Evolutionary conservation across 1,140 invertebrate species (phyloP), one percentile per base, ranked within the genome.

Genomic region (Hestina assimilis): DNA sequence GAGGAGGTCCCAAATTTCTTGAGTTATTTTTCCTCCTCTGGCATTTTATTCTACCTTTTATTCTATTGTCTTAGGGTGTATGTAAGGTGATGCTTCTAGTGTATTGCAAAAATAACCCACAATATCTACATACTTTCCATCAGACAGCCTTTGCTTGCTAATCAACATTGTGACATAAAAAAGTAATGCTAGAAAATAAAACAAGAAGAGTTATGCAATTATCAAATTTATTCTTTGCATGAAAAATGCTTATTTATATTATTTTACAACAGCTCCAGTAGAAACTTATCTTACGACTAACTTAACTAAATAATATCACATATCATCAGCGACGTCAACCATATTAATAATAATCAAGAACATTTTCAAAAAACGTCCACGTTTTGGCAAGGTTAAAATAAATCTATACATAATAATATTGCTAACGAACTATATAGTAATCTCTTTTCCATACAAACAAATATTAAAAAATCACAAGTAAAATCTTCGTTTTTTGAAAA

Each of bases 231-330:
- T 45, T 52, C 23, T 52, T 51, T 28, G 8, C 3, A 28, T 41
- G 47, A 51, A 52, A 54, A 42, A 56, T 60, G 31, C 35, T 55
- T 33, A 41, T 24, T 58, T 48, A 26, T 53, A 48, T 51, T 52
- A 47, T 51, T 51, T 47, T 47, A 59, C 19, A 53, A 55, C 24
- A 57, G 15, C 33, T 67, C 56, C 64, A 66, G 52, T 62, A 64
- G 58, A 66, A 67, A 65, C n/a, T n/a, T 29, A 33, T 47, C 20
- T 67, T 70, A 68, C 68, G 43, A 43, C 42, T 78, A 77, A 71
- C 74, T 75, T 79, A 83, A 69, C 66, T 78, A 70, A 67, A 48
- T 83, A 83, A 81, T 86, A 86, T 86, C 83, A 86, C 83, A 86
- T 83, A 82, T 83, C 82, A 82, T 61, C 77, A 82, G 79, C 79